Evolutionary conservation across 2,797 vertebrate genomes (phyloP).

Genomic region (Micromesistius poutassou): DNA sequence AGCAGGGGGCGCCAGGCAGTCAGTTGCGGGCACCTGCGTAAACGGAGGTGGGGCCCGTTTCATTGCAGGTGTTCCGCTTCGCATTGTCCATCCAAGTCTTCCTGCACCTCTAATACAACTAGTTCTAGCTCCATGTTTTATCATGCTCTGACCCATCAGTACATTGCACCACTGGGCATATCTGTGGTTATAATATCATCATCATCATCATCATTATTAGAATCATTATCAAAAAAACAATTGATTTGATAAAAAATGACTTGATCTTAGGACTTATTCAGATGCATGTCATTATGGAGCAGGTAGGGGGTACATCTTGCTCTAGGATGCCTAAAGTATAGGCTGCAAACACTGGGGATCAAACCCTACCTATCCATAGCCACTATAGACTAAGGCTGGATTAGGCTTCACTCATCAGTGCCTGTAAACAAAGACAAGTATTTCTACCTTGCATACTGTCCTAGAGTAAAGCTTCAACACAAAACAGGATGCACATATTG

Average conservation of each 20-base stretch:
- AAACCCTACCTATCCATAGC: not conserved
- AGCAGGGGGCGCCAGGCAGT: slow-evolving; percentile 44
- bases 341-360: not conserved
- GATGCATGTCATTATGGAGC: no score
- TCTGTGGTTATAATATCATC: not conserved
- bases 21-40: not conserved
- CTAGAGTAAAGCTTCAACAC: slow-evolving; percentile 31
- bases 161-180: not conserved
- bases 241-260: no score
- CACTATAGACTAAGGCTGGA: not conserved
- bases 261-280: no score
- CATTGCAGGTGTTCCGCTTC: not conserved
- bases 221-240: not conserved
- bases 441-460: slow-evolving; percentile 14
- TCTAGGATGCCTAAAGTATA: not conserved
- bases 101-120: no score
- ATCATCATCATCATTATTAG: no score
- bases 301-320: not conserved
- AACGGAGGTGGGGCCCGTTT: not conserved
- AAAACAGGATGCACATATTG: slow-evolving; percentile 49
- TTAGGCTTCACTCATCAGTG: not conserved
- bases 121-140: no score
- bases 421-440: not conserved
- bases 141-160: no score
- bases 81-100: no score